These are phyloP conservation scores for Cataglyphis rosenhaueri DNA, from an alignment of 2,888 invertebrate species.

Conservation along the genomic window DNA sequence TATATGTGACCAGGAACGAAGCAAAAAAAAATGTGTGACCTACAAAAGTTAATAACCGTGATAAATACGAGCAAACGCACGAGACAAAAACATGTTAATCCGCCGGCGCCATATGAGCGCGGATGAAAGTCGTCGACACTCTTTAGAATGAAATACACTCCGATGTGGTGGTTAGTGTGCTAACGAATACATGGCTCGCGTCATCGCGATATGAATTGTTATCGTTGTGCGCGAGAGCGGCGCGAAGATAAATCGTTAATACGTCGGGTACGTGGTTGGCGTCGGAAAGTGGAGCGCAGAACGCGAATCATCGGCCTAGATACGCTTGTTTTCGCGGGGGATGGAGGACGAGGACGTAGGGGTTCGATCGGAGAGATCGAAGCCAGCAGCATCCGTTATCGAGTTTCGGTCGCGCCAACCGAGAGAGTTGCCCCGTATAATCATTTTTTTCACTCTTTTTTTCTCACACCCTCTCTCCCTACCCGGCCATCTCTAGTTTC, in stretches of 20 bases:
- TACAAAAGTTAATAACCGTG: not conserved
- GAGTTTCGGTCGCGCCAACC: slow-evolving; percentile 37
- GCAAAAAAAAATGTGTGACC: not conserved
- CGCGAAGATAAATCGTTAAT: slow-evolving; percentile 71
- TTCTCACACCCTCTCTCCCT: not conserved
- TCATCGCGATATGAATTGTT: slow-evolving; percentile 67
- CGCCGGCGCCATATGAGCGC: slow-evolving; percentile 19
- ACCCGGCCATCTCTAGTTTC: slow-evolving; percentile 5
- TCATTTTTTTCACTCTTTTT: slow-evolving; percentile 39
- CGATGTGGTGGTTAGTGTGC: slow-evolving; percentile 48
- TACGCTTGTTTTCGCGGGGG: slow-evolving; percentile 58
- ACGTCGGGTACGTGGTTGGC: slow-evolving; percentile 63
- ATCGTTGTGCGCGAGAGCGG: slow-evolving; percentile 63
- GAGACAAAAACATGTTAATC: slow-evolving; percentile 15
- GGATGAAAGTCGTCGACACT: slow-evolving; percentile 44
- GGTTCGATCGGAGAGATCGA: slow-evolving; percentile 40
- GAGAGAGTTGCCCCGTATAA: slow-evolving; percentile 41
- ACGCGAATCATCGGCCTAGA: slow-evolving; percentile 60
- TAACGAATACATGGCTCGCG: slow-evolving; percentile 59
- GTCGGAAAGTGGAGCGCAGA: slow-evolving; percentile 55
- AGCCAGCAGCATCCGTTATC: slow-evolving; percentile 56
- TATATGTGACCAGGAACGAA: not conserved
- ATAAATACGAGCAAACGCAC: slow-evolving; percentile 8
- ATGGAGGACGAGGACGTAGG: not conserved
- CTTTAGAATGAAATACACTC: slow-evolving; percentile 40